These are phyloP conservation scores for Orchestes rusci DNA, from an alignment of 2,888 invertebrate genomes.

Conservation along the genomic window DNA sequence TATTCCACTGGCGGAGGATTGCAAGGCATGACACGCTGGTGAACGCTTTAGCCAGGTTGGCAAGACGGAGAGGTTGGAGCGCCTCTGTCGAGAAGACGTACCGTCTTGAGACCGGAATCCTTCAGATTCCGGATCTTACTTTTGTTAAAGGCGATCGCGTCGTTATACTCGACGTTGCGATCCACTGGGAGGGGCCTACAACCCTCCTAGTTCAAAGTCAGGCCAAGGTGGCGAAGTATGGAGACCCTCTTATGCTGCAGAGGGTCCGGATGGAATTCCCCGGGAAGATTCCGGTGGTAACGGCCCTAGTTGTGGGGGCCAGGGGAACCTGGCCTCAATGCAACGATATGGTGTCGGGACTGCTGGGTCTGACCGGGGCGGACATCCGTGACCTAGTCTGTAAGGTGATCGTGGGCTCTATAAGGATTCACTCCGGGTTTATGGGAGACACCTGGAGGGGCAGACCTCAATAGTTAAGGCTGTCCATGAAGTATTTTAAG, in stretches of 20 bases:
- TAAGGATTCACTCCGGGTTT: too few relatives aligned
- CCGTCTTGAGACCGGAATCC: background rate
- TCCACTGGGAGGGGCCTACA: conserved; percentile 1
- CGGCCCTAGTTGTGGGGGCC: background rate
- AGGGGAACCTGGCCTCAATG: background rate
- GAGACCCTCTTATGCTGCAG: background rate
- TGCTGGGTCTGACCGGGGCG: background rate
- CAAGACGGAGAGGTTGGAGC: too few relatives aligned
- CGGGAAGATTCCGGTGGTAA: background rate
- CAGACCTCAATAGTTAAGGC: too few relatives aligned
- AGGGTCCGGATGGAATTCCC: background rate
- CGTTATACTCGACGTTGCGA: background rate
- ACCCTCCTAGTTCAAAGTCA: background rate
- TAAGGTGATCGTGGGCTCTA: too few relatives aligned
- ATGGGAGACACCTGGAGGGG: too few relatives aligned
- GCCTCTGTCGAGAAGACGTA: too few relatives aligned
- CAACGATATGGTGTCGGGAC: background rate
- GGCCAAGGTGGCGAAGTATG: background rate
- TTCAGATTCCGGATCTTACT: conserved; percentile 1
- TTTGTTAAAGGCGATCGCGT: background rate
- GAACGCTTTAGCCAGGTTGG: too few relatives aligned
- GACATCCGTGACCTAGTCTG: too few relatives aligned
- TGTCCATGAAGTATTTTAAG: too few relatives aligned
- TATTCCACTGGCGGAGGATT: too few relatives aligned
- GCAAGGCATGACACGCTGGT: too few relatives aligned